Evolutionary conservation across 64 coral and sea anemone genomes (phyloP), one percentile per base, ranked within the genome.

Genomic region (Astreopora myriophthalma): DNA sequence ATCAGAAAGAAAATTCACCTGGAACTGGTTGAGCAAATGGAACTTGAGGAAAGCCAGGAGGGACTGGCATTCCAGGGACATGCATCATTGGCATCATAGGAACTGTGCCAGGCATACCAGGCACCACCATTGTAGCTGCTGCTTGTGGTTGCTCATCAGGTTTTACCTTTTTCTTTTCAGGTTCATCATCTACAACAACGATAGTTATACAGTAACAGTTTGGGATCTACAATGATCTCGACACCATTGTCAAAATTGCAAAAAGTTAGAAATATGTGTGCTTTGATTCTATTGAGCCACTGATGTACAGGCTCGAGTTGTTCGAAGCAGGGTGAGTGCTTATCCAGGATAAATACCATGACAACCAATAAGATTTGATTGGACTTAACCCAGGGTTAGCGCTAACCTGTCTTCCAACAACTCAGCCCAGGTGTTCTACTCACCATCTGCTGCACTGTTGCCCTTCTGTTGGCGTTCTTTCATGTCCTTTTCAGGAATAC

Each of bases 401-500:
- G n/a, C n/a, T n/a, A n/a, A n/a, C n/a, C n/a, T n/a, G n/a, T n/a
- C n/a, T n/a, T n/a, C n/a, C n/a, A n/a, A n/a, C n/a, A n/a, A n/a
- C n/a, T n/a, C n/a, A n/a, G n/a, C n/a, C n/a, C 32, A 22, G 16
- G 12, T 13, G 16, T 10, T 30, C 3, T n/a, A 48, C 63, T 86
- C 51, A 86, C 84, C 84, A 49, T 86, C 79, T 1, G 17, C 79
- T 11, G 20, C 55, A 65, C 31, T 86, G 12, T 31, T 49, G 5
- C 63, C 84, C 61, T 58, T 87, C 77, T 96, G 97, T 64, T 95
- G 90, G 48, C 97, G 78, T 76, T 99, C 97, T 60, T 99, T 99
- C n/a, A 99, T 32, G 87, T 99, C 97, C 74, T 99, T 99, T 6
- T 99, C 97, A 74, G 97, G 97, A 61, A 99, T 99, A 20, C 97